A percentile compares a stretch with the other conserved stretches of the same genome.
These are phyloP conservation scores for Danaus melanippus DNA, from an alignment of 1,140 invertebrate species.

Conservation along the genomic window DNA sequence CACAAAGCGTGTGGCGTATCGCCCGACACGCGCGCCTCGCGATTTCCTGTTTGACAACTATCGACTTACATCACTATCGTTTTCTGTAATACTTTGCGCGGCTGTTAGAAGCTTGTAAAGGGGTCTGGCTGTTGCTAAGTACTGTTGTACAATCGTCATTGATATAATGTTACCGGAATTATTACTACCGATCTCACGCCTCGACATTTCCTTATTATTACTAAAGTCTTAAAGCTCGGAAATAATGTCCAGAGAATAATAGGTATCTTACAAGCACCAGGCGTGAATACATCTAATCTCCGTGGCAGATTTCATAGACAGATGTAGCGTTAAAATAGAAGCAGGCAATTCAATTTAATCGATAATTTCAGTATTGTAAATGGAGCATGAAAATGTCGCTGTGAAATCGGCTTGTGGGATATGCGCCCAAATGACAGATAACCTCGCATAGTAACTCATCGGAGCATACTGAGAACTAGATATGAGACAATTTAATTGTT, in stretches of 20 bases:
- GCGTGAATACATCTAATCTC: conserved; percentile 29
- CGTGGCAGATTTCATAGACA: conserved; percentile 41
- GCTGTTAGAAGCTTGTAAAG: conserved; percentile 63
- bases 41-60: conserved; percentile 70
- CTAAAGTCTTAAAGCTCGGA: conserved; percentile 23
- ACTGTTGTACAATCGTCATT: conserved; percentile 48
- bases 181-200: conserved; percentile 44
- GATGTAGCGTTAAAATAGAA: conserved; percentile 39
- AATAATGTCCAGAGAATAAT: conserved; percentile 4
- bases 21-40: conserved; percentile 60
- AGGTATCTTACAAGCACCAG: conserved; percentile 19
- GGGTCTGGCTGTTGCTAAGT: conserved; percentile 63
- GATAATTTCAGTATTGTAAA: conserved; percentile 57
- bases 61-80: conserved; percentile 69
- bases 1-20: conserved; percentile 61
- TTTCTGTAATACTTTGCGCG: conserved; percentile 62
- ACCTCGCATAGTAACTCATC: conserved; percentile 39
- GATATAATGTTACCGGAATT: conserved; percentile 50
- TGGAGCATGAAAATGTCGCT: conserved; percentile 58
- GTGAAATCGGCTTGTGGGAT: conserved; percentile 45
- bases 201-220: conserved; percentile 49
- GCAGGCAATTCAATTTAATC: conserved; percentile 55
- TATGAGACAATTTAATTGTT: conserved; percentile 50
- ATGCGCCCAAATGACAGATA: conserved; percentile 41
- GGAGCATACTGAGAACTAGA: conserved; percentile 44